A percentile compares a stretch with the other conserved stretches of the same genome.
These are phyloP conservation scores for Quadroppia sp. DNA, from an alignment of 2,888 invertebrate species.

Conservation along the genomic window DNA sequence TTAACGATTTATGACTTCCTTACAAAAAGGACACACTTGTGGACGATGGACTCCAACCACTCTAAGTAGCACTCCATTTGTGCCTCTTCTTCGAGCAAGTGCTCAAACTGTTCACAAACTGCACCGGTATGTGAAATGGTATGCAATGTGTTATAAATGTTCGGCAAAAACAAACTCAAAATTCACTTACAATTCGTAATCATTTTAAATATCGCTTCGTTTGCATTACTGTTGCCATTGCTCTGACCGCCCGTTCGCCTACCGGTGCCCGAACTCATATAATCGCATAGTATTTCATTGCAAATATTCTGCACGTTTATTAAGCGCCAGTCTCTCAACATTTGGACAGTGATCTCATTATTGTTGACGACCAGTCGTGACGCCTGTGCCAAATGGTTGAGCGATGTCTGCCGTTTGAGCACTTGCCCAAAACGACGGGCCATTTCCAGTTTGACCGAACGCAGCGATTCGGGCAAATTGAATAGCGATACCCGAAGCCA, in stretches of 20 bases:
- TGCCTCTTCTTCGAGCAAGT: conserved; percentile 55
- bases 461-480: conserved; percentile 53
- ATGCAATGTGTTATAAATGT: too few species aligned
- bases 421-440: conserved; percentile 44
- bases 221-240: background rate
- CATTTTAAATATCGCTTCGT: background rate
- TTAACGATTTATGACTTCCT: too few species aligned
- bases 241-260: background rate
- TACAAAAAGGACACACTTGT: conserved; percentile 54
- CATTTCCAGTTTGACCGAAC: conserved; percentile 53
- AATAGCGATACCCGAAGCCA: conserved; percentile 54
- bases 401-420: conserved; percentile 54
- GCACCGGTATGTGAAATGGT: conserved; percentile 36
- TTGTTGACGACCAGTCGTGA: conserved; percentile 55
- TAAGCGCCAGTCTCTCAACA: conserved; percentile 52
- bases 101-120: conserved; percentile 56
- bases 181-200: background rate
- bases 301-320: conserved; percentile 1
- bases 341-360: conserved; percentile 54
- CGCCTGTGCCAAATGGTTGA: conserved; percentile 56
- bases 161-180: background rate
- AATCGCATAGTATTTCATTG: background rate
- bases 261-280: background rate
- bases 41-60: conserved; percentile 56
- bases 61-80: conserved; percentile 55